Evolutionary conservation across 2,113 vertebrate genomes (phyloP).

Genomic region (Cyprichromis sp.): DNA sequence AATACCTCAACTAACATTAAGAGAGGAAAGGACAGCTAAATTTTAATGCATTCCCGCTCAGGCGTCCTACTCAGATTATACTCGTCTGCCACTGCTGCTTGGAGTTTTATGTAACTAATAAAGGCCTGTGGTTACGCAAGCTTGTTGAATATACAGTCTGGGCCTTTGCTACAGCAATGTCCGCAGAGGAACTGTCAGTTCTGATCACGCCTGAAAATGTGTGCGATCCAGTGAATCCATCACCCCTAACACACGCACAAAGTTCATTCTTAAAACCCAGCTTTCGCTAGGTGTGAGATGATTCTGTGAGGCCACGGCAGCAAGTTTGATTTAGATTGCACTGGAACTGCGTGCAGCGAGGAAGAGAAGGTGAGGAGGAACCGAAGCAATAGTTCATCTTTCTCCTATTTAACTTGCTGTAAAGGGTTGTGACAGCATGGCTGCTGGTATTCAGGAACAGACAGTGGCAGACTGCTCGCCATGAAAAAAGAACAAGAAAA

Average conservation of each 20-base stretch:
- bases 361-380: not conserved
- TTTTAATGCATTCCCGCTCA: not conserved
- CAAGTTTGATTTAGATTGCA: slow-evolving; percentile 25
- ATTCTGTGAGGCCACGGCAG: not conserved
- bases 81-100: not conserved
- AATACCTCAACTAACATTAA: not conserved
- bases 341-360: not conserved
- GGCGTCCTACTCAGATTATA: slow-evolving; percentile 1
- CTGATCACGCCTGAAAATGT: not conserved
- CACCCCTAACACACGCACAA: not conserved
- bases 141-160: not conserved
- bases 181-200: slow-evolving; percentile 1
- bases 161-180: not conserved
- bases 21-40: not conserved
- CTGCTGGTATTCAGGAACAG: slow-evolving; percentile 8
- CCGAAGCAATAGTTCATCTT: not conserved
- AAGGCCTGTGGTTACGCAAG: slow-evolving; percentile 16
- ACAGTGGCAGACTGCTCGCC: not conserved
- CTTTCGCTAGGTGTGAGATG: not conserved
- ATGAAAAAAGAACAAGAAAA: not conserved
- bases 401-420: not conserved
- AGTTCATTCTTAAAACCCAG: not conserved
- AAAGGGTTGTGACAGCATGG: slow-evolving; percentile 1
- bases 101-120: slow-evolving; percentile 34
- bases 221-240: not conserved